phyloP scores from a whole-genome alignment of 92 coral and sea anemone species.

The Porites divaricata region DNA sequence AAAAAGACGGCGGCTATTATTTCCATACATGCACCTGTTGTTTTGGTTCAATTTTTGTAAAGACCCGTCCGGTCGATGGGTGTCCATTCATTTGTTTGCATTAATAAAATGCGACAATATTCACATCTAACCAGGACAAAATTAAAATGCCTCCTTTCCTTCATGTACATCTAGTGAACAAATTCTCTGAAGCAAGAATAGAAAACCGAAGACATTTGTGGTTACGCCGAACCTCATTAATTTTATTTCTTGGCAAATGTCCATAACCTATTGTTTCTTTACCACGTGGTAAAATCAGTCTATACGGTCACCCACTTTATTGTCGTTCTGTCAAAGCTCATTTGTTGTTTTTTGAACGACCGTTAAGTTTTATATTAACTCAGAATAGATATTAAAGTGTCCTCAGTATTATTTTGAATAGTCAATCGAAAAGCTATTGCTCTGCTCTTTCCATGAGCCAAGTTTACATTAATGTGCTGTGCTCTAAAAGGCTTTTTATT shows the following conservation, averaged over 20 bases:
- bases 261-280: background rate
- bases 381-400: background rate
- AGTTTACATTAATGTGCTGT: background rate
- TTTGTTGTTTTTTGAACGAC: background rate
- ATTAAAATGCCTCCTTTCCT: no score
- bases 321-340: background rate
- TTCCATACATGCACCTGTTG: background rate
- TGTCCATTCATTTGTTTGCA: background rate
- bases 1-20: background rate
- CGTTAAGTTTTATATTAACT: background rate
- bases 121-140: background rate
- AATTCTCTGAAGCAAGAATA: conserved; percentile 1
- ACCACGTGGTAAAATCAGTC: background rate
- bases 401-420: no score
- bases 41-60: background rate
- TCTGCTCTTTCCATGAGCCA: background rate
- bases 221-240: no score
- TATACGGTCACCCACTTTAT: background rate
- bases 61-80: background rate
- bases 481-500: background rate
- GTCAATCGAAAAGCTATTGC: no score
- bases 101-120: background rate
- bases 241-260: no score
- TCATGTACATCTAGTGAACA: background rate
- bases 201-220: no score